Conservation (phyloP, 2,797 vertebrate genomes). For the Kryptolebias ocellatus region DNA sequence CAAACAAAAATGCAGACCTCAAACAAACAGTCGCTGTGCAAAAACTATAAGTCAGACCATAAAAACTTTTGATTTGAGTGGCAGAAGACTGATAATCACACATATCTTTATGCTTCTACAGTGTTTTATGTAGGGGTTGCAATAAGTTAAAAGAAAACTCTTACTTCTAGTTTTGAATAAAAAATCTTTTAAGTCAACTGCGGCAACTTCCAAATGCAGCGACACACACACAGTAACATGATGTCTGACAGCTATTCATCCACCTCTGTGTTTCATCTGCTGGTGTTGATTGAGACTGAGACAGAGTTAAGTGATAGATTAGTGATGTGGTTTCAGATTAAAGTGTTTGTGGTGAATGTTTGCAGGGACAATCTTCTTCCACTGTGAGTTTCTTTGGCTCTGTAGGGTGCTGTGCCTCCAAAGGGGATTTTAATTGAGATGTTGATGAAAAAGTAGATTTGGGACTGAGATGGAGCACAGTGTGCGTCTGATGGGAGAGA, state of each 20-base stretch:
- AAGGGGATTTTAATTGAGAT: constrained; percentile 86
- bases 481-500: constrained; percentile 69
- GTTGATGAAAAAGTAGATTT: constrained; percentile 64
- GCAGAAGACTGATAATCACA: no score
- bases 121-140: no score
- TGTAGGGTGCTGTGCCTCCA: constrained; percentile 74
- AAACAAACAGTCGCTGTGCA: no score
- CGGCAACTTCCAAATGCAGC: constrained; percentile 11
- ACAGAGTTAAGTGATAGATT: constrained; percentile 15
- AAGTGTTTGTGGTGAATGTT: constrained; percentile 43
- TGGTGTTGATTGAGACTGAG: constrained; percentile 54
- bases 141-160: no score
- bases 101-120: no score
- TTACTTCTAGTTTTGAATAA: no score
- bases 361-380: constrained; percentile 30
- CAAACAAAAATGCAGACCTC: no score
- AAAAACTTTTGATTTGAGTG: no score
- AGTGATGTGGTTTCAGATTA: constrained; percentile 38
- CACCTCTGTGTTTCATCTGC: constrained; percentile 32
- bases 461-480: constrained; percentile 58
- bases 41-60: no score
- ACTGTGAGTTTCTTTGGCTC: constrained; percentile 35
- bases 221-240: constrained; percentile 4
- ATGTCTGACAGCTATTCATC: constrained; percentile 24
- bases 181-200: not conserved